Base-by-base conservation (phyloP, 2,797 vertebrate genomes). In the Calcarius lapponicus region DNA sequence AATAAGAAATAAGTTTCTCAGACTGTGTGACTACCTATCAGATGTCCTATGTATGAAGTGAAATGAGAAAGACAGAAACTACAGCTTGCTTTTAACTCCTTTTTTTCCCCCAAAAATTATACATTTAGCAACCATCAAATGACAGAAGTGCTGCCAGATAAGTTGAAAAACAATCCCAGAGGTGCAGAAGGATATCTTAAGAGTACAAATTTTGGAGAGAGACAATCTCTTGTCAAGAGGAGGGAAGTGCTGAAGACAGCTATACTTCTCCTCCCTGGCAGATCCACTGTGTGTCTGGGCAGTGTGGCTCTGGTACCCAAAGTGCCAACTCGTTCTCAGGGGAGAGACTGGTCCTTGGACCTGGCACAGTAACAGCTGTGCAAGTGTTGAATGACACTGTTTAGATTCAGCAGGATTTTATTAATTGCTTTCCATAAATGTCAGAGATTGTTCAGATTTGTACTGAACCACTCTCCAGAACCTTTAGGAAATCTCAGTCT, bases 391-490 rank as follows among this genome's bases (percentile, higher is more conserved):
- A 88, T 17, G 67, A 73, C 67, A 64, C 29, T 19, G 20, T 70
- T 67, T 73, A 47, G 20, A 64, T 88, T 74, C 45, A 88, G n/a
- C 21, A 80, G 70, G 56, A 36, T 34, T 90, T 80, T n/a, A 67
- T 82, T 67, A 87, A 93, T 50, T 81, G 58, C 34, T 90, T 96
- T 86, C 62, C 53, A 76, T 69, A 92, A 75, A 86, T 81, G 80
- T 61, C 75, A 88, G 25, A 26, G 57, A 58, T 31, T 62, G 14
- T 42, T 88, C 60, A 76, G 66, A 88, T 81, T 79, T 79, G 38
- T 75, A 69, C 43, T 58, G 61, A 88, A 18, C 31, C 0, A 6
- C 18, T 90, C 36, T 40, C 56, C 38, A 84, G 76, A 43, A 67
- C 53, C 40, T 70, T 66, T 34, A 83, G 66, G 67, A 91, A 93